Evolutionary conservation across 2,797 vertebrate genomes (phyloP).

Genomic region (Chelon auratus): DNA sequence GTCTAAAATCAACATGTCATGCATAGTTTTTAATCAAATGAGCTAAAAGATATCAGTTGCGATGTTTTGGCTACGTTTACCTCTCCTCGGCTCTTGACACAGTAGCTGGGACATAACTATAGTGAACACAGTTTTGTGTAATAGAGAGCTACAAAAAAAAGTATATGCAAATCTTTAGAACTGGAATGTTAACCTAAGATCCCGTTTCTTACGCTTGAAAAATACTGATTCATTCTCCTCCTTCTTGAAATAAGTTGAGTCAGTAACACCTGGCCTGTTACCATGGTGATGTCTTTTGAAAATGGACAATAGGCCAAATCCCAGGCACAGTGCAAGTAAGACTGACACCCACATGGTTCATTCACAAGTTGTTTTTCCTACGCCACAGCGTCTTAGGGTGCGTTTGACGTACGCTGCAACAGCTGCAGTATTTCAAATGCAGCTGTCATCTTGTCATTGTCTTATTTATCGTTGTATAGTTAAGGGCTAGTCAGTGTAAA

Average conservation of each 20-base stretch:
- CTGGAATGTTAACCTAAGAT: neutral
- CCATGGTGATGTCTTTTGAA: neutral
- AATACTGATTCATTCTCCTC: too few relatives aligned
- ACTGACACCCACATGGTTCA: neutral
- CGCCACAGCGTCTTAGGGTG: neutral
- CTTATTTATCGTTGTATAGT: conserved; percentile 35
- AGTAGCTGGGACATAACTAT: conserved; percentile 19
- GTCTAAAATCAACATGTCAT: conserved; percentile 43
- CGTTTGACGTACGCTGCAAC: conserved; percentile 15
- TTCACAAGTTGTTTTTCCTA: conserved; percentile 1
- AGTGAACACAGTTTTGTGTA: conserved; percentile 9
- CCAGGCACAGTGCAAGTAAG: neutral
- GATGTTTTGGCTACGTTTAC: conserved; percentile 29
- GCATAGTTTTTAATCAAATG: conserved; percentile 40
- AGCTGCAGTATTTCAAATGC: conserved; percentile 20
- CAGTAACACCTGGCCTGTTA: conserved; percentile 2
- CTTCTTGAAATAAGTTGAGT: neutral
- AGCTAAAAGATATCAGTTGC: conserved; percentile 17
- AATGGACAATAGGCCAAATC: neutral
- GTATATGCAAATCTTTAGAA: neutral
- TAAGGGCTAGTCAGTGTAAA: conserved; percentile 32
- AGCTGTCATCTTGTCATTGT: conserved; percentile 26
- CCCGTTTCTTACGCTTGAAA: too few relatives aligned
- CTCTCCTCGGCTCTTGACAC: conserved; percentile 28
- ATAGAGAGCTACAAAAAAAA: conserved; percentile 2